Conservation (phyloP, 1,140 invertebrate genomes). For the Laupala kohalensis region DNA sequence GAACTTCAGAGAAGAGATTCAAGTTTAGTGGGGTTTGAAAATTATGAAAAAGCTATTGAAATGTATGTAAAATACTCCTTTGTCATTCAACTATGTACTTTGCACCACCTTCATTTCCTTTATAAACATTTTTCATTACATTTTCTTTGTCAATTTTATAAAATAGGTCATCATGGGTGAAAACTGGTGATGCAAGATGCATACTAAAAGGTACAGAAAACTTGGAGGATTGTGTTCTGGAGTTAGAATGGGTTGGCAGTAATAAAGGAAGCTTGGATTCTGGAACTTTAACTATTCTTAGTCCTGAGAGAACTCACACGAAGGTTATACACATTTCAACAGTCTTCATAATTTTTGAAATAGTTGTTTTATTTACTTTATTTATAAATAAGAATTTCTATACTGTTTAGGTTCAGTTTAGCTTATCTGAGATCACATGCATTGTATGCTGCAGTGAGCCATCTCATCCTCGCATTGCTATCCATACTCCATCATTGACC, state of each 20-base stretch:
- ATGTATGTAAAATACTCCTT: constrained; percentile 28
- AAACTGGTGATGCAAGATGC: constrained; percentile 59
- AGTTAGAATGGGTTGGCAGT: constrained; percentile 64
- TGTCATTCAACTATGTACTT: neutral
- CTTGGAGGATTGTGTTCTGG: constrained; percentile 60
- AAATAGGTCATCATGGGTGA: constrained; percentile 59
- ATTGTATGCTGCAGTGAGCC: constrained; percentile 62
- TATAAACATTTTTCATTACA: neutral
- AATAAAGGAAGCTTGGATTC: constrained; percentile 41
- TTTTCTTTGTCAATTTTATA: neutral
- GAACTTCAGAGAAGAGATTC: constrained; percentile 46
- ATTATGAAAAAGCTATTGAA: constrained; percentile 62
- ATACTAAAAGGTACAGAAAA: constrained; percentile 35
- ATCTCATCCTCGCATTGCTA: constrained; percentile 51
- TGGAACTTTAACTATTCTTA: constrained; percentile 59
- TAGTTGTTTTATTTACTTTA: too few relatives aligned
- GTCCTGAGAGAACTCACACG: constrained; percentile 24
- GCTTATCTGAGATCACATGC: constrained; percentile 56
- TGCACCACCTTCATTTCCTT: neutral
- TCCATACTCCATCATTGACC: constrained; percentile 51
- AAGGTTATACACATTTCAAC: constrained; percentile 35
- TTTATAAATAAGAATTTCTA: too few relatives aligned
- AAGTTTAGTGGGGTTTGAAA: constrained; percentile 35
- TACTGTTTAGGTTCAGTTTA: constrained; percentile 42
- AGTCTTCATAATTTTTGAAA: neutral